phyloP scores from a whole-genome alignment of 2,888 invertebrate genomes.

The Acanthosoma haemorrhoidale region DNA sequence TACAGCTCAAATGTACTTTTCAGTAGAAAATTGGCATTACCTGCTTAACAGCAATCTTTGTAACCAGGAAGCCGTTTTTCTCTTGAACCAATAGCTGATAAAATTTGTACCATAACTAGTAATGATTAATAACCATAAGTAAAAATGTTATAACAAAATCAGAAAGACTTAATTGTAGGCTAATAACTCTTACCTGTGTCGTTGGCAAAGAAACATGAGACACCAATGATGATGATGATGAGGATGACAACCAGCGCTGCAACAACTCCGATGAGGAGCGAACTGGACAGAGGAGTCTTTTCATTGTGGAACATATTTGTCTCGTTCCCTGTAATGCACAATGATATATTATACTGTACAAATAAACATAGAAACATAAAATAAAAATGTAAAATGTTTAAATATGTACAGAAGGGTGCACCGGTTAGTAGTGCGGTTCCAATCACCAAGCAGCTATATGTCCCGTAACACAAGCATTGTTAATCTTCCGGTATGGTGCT shows the following conservation, averaged over 20 bases:
- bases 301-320: conserved; percentile 43
- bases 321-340: conserved; percentile 39
- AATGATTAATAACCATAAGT: too few relatives aligned
- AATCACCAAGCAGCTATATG: neutral
- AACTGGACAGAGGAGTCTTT: conserved; percentile 54
- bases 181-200: conserved; percentile 53
- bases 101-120: too few relatives aligned
- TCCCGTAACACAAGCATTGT: too few relatives aligned
- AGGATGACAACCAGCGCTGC: conserved; percentile 73
- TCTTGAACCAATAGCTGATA: too few relatives aligned
- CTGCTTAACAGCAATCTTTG: too few relatives aligned
- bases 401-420: neutral
- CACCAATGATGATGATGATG: conserved; percentile 67
- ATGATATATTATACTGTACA: neutral
- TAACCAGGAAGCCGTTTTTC: too few relatives aligned
- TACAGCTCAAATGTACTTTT: too few relatives aligned
- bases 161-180: too few relatives aligned
- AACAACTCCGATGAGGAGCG: conserved; percentile 78
- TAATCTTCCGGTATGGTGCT: neutral
- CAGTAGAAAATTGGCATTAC: too few relatives aligned
- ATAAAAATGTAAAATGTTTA: neutral
- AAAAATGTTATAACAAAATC: too few relatives aligned
- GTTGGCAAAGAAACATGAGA: conserved; percentile 68
- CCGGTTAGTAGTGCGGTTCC: neutral
- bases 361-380: neutral